phyloP scores from a whole-genome alignment of 2,797 vertebrate genomes.

The Neoniphon sammara region DNA sequence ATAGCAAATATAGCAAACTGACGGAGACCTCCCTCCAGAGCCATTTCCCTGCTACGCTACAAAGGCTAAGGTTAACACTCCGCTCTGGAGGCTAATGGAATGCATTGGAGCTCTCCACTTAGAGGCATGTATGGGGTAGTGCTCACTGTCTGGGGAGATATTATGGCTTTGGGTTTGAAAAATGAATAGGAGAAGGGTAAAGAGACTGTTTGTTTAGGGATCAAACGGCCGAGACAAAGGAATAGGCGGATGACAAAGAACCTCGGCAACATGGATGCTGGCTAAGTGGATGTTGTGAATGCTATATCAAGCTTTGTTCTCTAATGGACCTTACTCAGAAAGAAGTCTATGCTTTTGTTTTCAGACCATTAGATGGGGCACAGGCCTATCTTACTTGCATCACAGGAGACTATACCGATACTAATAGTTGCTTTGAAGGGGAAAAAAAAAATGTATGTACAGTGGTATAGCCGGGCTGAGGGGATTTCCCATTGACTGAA shows the following conservation, averaged over 20 bases:
- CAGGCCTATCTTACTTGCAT: constrained; percentile 54
- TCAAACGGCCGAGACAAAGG: constrained; percentile 70
- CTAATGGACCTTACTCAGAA: constrained; percentile 69
- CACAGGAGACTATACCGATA: constrained; percentile 52
- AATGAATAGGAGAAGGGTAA: constrained; percentile 64
- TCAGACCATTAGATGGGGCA: constrained; percentile 68
- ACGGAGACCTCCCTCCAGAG: constrained; percentile 55
- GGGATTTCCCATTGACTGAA: constrained; percentile 1
- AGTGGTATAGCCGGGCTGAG: neutral
- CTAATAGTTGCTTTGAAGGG: constrained; percentile 41
- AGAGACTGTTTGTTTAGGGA: constrained; percentile 70
- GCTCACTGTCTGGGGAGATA: constrained; percentile 76
- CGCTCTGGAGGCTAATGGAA: constrained; percentile 78
- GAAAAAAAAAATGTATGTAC: constrained; percentile 20
- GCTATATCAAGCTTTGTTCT: constrained; percentile 69
- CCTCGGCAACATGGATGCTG: constrained; percentile 35
- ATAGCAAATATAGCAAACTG: constrained; percentile 34
- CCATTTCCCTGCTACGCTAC: constrained; percentile 65
- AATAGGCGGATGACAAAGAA: constrained; percentile 60
- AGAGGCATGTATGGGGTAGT: constrained; percentile 63
- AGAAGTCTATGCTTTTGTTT: constrained; percentile 57
- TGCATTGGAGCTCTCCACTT: constrained; percentile 60
- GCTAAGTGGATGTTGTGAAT: constrained; percentile 71
- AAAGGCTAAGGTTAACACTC: constrained; percentile 71
- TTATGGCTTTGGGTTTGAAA: constrained; percentile 77